A percentile compares a stretch with the other conserved stretches of the same genome.
Evolutionary conservation across 2,797 vertebrate species (phyloP).

Genomic region (Sebastes vulpes): DNA sequence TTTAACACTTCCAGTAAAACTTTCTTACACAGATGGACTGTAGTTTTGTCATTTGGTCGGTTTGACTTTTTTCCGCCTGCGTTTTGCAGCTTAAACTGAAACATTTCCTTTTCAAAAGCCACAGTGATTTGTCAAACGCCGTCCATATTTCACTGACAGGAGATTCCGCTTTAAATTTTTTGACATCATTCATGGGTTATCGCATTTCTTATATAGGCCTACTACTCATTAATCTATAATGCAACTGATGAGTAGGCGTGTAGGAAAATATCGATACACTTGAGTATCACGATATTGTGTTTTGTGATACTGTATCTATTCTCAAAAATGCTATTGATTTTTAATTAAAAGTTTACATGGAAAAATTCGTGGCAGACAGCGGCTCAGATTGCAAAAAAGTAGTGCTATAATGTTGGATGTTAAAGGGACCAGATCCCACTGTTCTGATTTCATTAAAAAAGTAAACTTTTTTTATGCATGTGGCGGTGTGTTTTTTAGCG

Average conservation of each 20-base stretch:
- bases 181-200: not conserved
- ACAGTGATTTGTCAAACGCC: not conserved
- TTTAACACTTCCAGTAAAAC: not conserved
- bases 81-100: not conserved
- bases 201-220: not conserved
- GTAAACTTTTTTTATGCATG: not conserved
- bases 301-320: not conserved
- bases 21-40: not conserved
- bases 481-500: not conserved
- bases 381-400: not conserved
- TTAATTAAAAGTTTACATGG: not conserved
- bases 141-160: not conserved
- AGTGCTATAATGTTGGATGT: not conserved
- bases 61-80: not conserved
- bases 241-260: not conserved
- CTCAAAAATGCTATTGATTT: not conserved
- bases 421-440: not conserved
- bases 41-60: not conserved
- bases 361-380: not conserved
- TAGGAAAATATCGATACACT: not conserved
- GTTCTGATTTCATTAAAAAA: not conserved
- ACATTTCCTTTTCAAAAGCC: not conserved
- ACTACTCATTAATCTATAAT: not conserved
- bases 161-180: not conserved
- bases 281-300: not conserved